Percentiles rank a stretch among this genome's conserved stretches.
phyloP scores from a whole-genome alignment of 1,140 invertebrate species.

The Lordiphosa collinella region DNA sequence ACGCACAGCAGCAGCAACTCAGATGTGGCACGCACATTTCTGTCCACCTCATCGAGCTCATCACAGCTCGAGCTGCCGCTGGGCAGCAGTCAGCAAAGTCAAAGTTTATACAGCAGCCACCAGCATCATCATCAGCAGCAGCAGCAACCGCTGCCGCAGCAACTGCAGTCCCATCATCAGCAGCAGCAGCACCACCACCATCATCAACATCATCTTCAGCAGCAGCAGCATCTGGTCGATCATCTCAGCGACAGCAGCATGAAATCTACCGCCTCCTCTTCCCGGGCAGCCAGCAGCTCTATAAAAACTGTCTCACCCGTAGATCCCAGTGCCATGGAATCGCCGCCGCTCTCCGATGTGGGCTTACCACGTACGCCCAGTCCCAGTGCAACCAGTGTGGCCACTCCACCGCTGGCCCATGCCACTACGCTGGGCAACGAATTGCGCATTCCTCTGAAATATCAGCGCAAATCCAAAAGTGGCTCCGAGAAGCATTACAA shows the following conservation, averaged over 20 bases:
- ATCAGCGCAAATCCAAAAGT: constrained; percentile 83
- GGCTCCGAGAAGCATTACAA: constrained; percentile 85
- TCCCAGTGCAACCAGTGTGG: constrained; percentile 80
- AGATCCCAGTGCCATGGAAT: constrained; percentile 76
- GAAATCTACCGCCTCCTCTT: constrained; percentile 59
- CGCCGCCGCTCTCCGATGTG: constrained; percentile 81
- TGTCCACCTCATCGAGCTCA: constrained; percentile 80
- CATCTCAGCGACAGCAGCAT: constrained; percentile 73
- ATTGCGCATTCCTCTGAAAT: constrained; percentile 81
- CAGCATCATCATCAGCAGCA: constrained; percentile 29
- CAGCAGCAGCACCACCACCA: constrained; percentile 24
- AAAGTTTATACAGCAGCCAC: constrained; percentile 31
- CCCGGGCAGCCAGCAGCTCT: constrained; percentile 41
- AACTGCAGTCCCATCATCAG: constrained; percentile 14
- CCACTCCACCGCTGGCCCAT: constrained; percentile 80
- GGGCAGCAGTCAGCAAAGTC: constrained; percentile 45
- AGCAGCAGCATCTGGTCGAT: constrained; percentile 46
- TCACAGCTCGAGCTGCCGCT: constrained; percentile 72
- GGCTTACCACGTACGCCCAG: constrained; percentile 86
- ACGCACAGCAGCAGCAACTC: constrained; percentile 83
- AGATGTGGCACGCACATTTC: constrained; percentile 81
- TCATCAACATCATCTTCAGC: constrained; percentile 30
- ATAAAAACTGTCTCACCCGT: constrained; percentile 66
- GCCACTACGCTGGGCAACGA: constrained; percentile 25
- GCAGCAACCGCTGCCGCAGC: constrained; percentile 19